These are phyloP conservation scores for Caenorhabditis doughertyi DNA, from an alignment of 2,888 invertebrate genomes.

Conservation along the genomic window DNA sequence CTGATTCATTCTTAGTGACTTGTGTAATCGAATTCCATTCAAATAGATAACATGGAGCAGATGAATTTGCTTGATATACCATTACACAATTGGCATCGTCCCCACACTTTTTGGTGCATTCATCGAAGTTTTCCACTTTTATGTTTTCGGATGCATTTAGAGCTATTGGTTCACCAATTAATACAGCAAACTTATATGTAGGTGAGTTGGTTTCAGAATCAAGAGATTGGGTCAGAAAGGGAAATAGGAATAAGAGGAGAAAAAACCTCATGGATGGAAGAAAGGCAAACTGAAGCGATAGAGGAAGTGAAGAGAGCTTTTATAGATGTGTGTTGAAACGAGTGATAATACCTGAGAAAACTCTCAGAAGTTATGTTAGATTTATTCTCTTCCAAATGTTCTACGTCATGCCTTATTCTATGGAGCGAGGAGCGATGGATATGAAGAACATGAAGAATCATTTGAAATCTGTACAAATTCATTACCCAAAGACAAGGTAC, in stretches of 20 bases:
- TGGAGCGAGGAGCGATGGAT: too few relatives aligned
- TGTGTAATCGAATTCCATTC: neutral
- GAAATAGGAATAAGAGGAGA: neutral
- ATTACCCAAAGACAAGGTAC: too few relatives aligned
- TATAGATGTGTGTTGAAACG: neutral
- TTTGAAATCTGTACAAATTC: too few relatives aligned
- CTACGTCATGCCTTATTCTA: too few relatives aligned
- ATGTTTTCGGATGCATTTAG: neutral
- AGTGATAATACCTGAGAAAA: too few relatives aligned
- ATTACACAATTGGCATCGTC: neutral
- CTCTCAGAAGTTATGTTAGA: too few relatives aligned
- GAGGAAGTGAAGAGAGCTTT: too few relatives aligned
- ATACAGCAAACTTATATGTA: conserved; percentile 1
- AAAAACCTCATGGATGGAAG: neutral
- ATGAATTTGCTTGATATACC: neutral
- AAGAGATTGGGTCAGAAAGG: neutral
- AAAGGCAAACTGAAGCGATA: too few relatives aligned
- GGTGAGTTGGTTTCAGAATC: neutral
- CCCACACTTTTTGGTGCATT: neutral
- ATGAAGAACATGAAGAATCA: too few relatives aligned
- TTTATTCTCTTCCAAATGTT: too few relatives aligned
- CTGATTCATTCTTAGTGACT: too few relatives aligned
- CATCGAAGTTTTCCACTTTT: neutral
- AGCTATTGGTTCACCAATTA: neutral
- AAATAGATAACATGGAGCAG: conserved; percentile 6